Conservation (phyloP, 2,113 vertebrate species). For the Clarias batrachus region DNA sequence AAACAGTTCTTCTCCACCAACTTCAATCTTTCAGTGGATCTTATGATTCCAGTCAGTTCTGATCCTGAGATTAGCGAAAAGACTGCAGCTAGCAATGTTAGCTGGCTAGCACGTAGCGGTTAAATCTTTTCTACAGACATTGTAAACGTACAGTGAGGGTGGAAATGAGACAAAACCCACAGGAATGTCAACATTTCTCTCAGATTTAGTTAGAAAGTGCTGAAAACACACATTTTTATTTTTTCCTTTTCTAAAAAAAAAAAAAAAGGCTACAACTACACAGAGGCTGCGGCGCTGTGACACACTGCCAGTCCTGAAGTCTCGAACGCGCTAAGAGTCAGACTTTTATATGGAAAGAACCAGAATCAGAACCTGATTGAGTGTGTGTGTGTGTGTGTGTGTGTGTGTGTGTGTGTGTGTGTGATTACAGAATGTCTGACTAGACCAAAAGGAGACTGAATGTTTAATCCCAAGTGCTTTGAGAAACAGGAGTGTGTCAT, state of each 20-base stretch:
- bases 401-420: neutral
- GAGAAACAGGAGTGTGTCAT: neutral
- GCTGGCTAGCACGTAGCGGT: neutral
- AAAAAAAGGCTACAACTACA: too few species aligned
- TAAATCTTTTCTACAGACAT: neutral
- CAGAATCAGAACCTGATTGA: neutral
- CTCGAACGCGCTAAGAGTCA: neutral
- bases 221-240: too few species aligned
- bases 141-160: neutral
- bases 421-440: constrained; percentile 9
- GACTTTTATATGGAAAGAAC: neutral
- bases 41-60: neutral
- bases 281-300: neutral
- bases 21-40: neutral
- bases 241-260: too few species aligned
- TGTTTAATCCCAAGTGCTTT: neutral
- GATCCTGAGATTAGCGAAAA: neutral
- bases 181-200: neutral
- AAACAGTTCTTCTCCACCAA: neutral
- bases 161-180: neutral
- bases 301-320: neutral
- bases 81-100: neutral
- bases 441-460: neutral
- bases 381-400: neutral
- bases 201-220: neutral